Percentiles rank a stretch among this genome's conserved stretches.
phyloP scores from a whole-genome alignment of 2,113 vertebrate species.

The Syngnathus scovelli region DNA sequence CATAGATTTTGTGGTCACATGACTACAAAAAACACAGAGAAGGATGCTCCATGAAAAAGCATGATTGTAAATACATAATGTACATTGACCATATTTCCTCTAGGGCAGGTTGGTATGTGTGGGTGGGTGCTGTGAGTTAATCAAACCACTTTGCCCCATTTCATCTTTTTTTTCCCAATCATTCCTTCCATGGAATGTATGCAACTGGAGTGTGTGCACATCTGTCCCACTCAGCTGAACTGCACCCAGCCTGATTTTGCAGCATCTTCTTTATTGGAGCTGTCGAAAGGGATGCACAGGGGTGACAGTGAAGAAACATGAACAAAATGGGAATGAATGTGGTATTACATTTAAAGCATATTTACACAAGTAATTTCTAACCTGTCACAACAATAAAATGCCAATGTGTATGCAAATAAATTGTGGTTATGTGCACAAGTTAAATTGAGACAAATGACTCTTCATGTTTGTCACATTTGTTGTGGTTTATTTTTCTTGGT shows the following conservation, averaged over 20 bases:
- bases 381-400: no score
- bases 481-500: no score
- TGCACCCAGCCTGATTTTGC: slow-evolving; percentile 73
- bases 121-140: slow-evolving; percentile 24
- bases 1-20: slow-evolving; percentile 4
- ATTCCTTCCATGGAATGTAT: slow-evolving; percentile 60
- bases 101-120: slow-evolving; percentile 14
- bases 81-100: slow-evolving; percentile 32
- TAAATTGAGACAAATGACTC: not conserved
- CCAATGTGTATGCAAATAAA: no score
- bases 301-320: not conserved
- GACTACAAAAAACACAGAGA: slow-evolving; percentile 17
- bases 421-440: no score
- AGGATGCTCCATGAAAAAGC: slow-evolving; percentile 15
- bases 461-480: no score
- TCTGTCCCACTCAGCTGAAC: slow-evolving; percentile 58
- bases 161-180: slow-evolving; percentile 23
- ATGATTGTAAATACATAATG: slow-evolving; percentile 18
- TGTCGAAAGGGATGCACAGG: slow-evolving; percentile 28
- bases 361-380: not conserved
- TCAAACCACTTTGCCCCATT: slow-evolving; percentile 24
- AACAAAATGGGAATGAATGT: not conserved
- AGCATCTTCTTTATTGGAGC: slow-evolving; percentile 66
- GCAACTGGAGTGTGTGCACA: slow-evolving; percentile 43
- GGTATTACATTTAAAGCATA: not conserved